Base-by-base conservation (phyloP, 64 coral and sea anemone species). In the Porites australiensis region DNA sequence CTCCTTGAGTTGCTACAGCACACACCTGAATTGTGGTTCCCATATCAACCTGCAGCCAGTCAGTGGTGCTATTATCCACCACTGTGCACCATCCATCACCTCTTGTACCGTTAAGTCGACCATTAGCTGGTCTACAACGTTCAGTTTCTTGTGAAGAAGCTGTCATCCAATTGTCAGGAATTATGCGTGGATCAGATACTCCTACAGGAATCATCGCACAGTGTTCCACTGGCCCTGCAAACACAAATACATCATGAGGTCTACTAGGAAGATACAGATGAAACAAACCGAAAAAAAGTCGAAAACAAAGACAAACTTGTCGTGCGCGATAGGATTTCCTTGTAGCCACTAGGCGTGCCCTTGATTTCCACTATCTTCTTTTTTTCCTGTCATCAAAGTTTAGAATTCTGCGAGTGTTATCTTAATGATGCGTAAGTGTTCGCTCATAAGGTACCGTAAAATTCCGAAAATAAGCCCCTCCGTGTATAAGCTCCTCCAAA, bases 1-100 rank as follows among this genome's bases (percentile, higher is more conserved):
- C 46, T 52, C 75, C 77, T 65, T 65, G 58, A 48, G 80, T 83
- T 11, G 58, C 59, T 4, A 83, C 48, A 48, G 15, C 58, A 46
- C 59, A 66, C 58, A 66, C 37, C 18, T 45, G 10, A 19, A 64
- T 44, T 50, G 50, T 7, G 48, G 44, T 64, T 11, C 58, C 55
- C 3, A 64, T 14, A 48, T 83, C 46, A 47, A 83, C 58, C 19
- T 64, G 59, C 13, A 65, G 58, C 59, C 77, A 79, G 14, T 66
- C 80, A 15, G 10, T 0, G 0, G 44, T 45, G 6, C 8, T 64
- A 13, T 44, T 6, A 18, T 8, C 11, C 0, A 7, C 37, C 4
- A 5, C 57, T 6, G 64, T 22, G 64, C 79, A 83, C 79, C 79
- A 83, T 21, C 79, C 79, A 2, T 44, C 16, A 13, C 79, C 58